phyloP scores from a whole-genome alignment of 2,888 invertebrate species.

The Luperina testacea region DNA sequence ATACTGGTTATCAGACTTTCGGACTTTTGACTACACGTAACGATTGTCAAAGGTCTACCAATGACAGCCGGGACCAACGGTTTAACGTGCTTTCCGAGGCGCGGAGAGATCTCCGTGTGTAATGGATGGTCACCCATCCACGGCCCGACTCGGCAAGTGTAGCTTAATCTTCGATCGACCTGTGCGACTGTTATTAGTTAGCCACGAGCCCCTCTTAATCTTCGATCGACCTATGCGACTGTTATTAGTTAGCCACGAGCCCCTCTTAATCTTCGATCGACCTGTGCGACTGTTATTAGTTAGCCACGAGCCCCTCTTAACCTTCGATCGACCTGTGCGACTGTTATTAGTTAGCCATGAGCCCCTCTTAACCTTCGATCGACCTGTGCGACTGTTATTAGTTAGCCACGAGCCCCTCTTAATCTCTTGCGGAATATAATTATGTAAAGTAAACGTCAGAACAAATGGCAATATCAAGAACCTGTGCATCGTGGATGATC shows the following conservation, averaged over 20 bases:
- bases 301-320: too few relatives aligned
- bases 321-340: too few relatives aligned
- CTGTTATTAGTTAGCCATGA: too few relatives aligned
- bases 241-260: too few relatives aligned
- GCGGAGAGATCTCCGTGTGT: background rate
- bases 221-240: too few relatives aligned
- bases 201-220: too few relatives aligned
- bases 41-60: background rate
- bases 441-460: background rate
- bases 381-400: too few relatives aligned
- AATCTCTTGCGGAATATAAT: background rate
- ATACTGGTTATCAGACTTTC: background rate
- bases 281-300: too few relatives aligned
- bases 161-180: background rate
- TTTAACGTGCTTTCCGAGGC: background rate
- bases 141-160: background rate
- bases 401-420: background rate
- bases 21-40: background rate
- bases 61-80: background rate
- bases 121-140: background rate
- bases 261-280: too few relatives aligned
- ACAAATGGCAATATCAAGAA: background rate
- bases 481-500: background rate
- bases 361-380: background rate
- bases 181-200: too few relatives aligned